These are phyloP conservation scores for Crotalus viridis DNA, from an alignment of 2,113 vertebrate genomes.

Conservation along the genomic window DNA sequence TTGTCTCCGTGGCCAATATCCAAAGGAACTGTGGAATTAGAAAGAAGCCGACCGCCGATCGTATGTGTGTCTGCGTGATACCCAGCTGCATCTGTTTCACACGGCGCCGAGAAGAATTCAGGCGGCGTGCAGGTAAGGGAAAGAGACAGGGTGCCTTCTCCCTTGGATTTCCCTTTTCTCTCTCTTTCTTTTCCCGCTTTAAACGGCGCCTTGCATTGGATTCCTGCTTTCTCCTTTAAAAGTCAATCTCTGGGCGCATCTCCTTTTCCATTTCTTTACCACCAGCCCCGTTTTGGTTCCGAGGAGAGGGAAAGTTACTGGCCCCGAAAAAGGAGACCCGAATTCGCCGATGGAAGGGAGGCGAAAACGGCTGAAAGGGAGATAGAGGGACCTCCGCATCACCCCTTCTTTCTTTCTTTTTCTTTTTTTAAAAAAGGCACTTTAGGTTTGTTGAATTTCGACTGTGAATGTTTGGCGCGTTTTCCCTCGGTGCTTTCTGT, in stretches of 20 bases:
- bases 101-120: conserved; percentile 28
- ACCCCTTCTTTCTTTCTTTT: no score
- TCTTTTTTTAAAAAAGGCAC: background rate
- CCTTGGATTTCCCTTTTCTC: background rate
- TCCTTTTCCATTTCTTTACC: background rate
- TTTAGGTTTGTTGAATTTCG: background rate
- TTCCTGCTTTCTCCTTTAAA: background rate
- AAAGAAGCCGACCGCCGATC: conserved; percentile 39
- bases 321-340: background rate
- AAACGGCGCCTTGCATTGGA: background rate
- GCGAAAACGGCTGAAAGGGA: background rate
- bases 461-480: background rate
- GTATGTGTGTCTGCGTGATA: background rate
- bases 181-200: background rate
- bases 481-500: background rate
- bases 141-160: background rate
- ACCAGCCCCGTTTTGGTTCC: background rate
- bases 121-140: conserved; percentile 62
- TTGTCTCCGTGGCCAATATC: conserved; percentile 12
- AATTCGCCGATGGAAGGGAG: background rate
- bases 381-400: background rate
- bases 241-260: background rate
- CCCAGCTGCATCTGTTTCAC: conserved; percentile 31
- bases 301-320: background rate
- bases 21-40: conserved; percentile 28